These are phyloP conservation scores for Pseudorhiza aurosa DNA, from an alignment of 30 jellyfish, hydroid and myxozoan species.

Conservation along the genomic window DNA sequence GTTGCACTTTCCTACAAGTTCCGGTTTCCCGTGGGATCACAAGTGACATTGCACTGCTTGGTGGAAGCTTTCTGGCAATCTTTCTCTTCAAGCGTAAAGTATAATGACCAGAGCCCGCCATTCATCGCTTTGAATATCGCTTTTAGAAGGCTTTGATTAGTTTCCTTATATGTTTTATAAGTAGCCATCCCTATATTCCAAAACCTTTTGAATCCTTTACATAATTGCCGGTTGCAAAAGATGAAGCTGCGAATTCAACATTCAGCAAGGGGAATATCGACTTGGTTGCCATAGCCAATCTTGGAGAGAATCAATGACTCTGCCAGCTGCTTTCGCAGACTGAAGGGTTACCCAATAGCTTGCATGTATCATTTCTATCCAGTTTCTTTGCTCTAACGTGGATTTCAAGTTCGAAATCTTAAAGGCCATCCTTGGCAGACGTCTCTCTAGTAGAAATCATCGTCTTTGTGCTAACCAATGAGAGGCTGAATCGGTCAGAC, in stretches of 20 bases:
- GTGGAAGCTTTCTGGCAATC: conserved; percentile 11
- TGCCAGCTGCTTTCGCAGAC: conserved; percentile 53
- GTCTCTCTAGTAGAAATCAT: conserved; percentile 4
- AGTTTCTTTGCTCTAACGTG: not conserved
- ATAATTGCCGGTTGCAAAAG: conserved; percentile 11
- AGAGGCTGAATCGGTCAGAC: conserved; percentile 32
- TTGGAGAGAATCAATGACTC: conserved; percentile 39
- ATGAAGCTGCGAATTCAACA: conserved; percentile 22
- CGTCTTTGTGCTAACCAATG: conserved; percentile 51
- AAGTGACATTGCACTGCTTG: conserved; percentile 19
- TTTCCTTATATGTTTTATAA: conserved; percentile 23
- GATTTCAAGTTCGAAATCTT: not conserved
- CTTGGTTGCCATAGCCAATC: conserved; percentile 42
- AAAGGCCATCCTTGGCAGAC: conserved; percentile 17
- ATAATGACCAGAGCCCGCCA: not conserved
- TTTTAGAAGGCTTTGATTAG: conserved; percentile 17
- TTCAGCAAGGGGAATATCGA: not conserved
- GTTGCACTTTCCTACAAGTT: conserved; percentile 27
- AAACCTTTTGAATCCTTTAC: conserved; percentile 4
- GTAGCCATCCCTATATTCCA: conserved; percentile 3
- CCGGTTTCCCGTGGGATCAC: conserved; percentile 39
- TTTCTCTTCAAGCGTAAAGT: not conserved
- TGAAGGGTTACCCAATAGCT: conserved; percentile 38
- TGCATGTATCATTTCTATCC: too few species aligned
- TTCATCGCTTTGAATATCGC: not conserved